These are phyloP conservation scores for Anorthoa munda DNA, from an alignment of 2,888 invertebrate genomes.

Conservation along the genomic window DNA sequence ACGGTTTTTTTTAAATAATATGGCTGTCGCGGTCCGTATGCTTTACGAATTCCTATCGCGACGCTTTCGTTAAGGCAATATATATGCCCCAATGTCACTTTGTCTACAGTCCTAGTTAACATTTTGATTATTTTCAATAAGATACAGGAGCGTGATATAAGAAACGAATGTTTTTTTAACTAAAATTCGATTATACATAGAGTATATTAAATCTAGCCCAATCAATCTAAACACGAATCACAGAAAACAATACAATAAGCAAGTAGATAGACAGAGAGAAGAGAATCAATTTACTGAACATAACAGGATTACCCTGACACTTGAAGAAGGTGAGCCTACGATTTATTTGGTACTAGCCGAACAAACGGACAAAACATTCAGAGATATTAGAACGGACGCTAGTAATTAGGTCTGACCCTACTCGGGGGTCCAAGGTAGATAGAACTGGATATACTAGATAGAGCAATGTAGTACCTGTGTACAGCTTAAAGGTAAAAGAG, in stretches of 20 bases:
- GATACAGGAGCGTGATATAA: too few species aligned
- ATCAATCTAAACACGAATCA: background rate
- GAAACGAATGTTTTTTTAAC: too few species aligned
- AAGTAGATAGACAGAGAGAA: background rate
- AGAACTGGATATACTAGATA: constrained; percentile 2
- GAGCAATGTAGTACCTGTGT: background rate
- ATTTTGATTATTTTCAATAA: too few species aligned
- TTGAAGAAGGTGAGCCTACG: constrained; percentile 45
- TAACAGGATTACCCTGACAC: constrained; percentile 63
- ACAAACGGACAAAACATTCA: constrained; percentile 41
- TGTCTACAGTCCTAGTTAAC: too few species aligned
- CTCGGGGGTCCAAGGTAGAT: background rate
- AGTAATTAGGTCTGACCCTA: constrained; percentile 49
- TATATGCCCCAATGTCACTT: too few species aligned
- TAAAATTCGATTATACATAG: background rate
- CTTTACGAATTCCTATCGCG: too few species aligned
- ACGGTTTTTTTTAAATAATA: too few species aligned
- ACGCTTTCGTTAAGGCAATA: too few species aligned
- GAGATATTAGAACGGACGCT: constrained; percentile 30
- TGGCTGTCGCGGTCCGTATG: too few species aligned
- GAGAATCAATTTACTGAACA: constrained; percentile 69
- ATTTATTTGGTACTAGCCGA: constrained; percentile 53
- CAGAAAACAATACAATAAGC: constrained; percentile 4
- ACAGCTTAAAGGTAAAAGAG: constrained; percentile 13
- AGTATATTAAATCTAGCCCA: background rate